These are phyloP conservation scores for Holotrichia oblita DNA, from an alignment of 1,140 invertebrate genomes.

Conservation along the genomic window DNA sequence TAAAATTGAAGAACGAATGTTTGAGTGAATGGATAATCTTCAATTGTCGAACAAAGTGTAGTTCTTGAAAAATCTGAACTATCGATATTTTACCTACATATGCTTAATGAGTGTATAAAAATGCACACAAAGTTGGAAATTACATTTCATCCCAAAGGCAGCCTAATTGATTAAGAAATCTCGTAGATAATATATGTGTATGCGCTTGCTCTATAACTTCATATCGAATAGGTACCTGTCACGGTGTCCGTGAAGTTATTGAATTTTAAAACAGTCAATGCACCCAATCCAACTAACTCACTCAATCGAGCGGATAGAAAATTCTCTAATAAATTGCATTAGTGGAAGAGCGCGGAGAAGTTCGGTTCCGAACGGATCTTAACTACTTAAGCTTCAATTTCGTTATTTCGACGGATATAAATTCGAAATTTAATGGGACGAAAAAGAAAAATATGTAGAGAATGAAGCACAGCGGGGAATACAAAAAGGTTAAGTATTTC, in stretches of 20 bases:
- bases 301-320: neutral
- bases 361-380: neutral
- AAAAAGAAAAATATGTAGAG: conserved; percentile 17
- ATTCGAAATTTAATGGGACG: conserved; percentile 8
- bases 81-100: too few relatives aligned
- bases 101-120: too few relatives aligned
- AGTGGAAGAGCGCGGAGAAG: neutral
- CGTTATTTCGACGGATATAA: conserved; percentile 12
- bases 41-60: too few relatives aligned
- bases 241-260: neutral
- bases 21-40: too few relatives aligned
- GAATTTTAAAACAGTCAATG: conserved; percentile 20
- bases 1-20: too few relatives aligned
- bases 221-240: neutral
- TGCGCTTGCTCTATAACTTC: neutral
- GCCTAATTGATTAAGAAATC: too few relatives aligned
- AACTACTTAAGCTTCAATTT: conserved; percentile 17
- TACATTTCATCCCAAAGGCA: neutral
- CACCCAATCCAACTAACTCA: neutral
- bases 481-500: neutral
- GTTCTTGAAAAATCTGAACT: too few relatives aligned
- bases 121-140: too few relatives aligned
- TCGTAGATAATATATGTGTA: neutral
- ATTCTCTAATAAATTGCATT: conserved; percentile 21
- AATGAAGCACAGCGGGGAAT: neutral